phyloP scores from a whole-genome alignment of 2,113 vertebrate species.

The Triplophysa tibetana region DNA sequence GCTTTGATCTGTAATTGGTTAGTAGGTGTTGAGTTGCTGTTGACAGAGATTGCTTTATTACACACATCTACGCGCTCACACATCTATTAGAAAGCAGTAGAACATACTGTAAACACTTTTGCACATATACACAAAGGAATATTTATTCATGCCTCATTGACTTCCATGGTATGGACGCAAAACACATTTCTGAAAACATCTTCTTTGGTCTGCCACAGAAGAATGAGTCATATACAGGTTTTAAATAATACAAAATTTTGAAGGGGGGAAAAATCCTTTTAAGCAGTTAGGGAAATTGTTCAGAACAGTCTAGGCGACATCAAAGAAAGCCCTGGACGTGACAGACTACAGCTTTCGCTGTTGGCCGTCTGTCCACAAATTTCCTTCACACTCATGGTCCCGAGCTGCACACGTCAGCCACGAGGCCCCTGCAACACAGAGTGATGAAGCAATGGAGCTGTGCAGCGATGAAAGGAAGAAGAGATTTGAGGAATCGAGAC shows the following conservation, averaged over 20 bases:
- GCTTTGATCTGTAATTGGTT: slow-evolving; percentile 65
- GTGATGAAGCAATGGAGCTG: slow-evolving; percentile 50
- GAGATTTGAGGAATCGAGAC: slow-evolving; percentile 9
- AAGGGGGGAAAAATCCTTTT: too few relatives aligned
- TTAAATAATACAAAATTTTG: too few relatives aligned
- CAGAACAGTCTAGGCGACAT: slow-evolving; percentile 37
- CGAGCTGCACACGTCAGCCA: slow-evolving; percentile 8
- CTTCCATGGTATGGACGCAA: too few relatives aligned
- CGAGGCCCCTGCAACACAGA: slow-evolving; percentile 22
- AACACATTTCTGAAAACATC: too few relatives aligned
- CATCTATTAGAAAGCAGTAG: slow-evolving; percentile 40
- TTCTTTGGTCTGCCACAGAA: too few relatives aligned
- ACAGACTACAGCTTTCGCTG: slow-evolving; percentile 16
- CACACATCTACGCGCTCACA: slow-evolving; percentile 61
- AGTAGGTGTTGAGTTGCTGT: slow-evolving; percentile 62
- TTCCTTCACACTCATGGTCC: slow-evolving; percentile 49
- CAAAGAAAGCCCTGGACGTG: slow-evolving; percentile 21
- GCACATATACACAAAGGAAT: slow-evolving; percentile 8
- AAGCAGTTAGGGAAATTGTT: background rate
- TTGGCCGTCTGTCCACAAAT: slow-evolving; percentile 50
- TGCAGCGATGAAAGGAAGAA: slow-evolving; percentile 49
- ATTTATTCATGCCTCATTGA: background rate
- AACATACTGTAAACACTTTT: background rate
- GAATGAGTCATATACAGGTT: too few relatives aligned
- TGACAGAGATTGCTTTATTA: slow-evolving; percentile 48